phyloP scores from a whole-genome alignment of 2,888 invertebrate species.

The Heliconius cydno region DNA sequence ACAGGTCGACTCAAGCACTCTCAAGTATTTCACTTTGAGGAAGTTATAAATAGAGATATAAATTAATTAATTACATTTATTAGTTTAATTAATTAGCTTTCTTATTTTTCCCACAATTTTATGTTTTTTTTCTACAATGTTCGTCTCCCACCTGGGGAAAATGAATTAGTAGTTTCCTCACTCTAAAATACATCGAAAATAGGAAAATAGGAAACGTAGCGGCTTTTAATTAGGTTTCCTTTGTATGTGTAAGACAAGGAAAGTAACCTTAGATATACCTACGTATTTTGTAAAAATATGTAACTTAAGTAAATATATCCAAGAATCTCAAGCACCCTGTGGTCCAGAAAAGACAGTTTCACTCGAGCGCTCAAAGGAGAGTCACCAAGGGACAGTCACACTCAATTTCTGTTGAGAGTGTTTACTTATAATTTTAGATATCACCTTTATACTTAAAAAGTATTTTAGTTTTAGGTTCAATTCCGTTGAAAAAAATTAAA shows the following conservation, averaged over 20 bases:
- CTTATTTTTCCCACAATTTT: neutral
- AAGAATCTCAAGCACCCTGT: neutral
- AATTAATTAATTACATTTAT: slow-evolving; percentile 8
- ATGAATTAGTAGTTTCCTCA: too few species aligned
- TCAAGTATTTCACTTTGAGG: slow-evolving; percentile 3
- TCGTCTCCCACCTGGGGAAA: too few species aligned
- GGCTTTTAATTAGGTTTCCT: too few species aligned
- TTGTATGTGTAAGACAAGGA: too few species aligned
- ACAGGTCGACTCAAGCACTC: neutral
- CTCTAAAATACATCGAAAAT: too few species aligned
- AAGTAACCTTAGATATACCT: too few species aligned
- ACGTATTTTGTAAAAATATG: neutral
- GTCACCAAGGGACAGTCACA: slow-evolving; percentile 3
- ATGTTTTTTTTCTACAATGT: neutral
- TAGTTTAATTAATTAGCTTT: neutral
- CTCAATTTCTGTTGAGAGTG: neutral
- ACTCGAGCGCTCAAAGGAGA: neutral
- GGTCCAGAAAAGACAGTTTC: neutral
- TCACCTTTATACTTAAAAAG: too few species aligned
- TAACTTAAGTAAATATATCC: neutral
- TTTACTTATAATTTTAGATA: neutral
- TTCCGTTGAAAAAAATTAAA: too few species aligned
- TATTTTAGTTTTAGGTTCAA: too few species aligned
- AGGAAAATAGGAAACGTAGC: too few species aligned
- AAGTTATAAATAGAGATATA: neutral